Base-by-base conservation (phyloP, 2,797 vertebrate species). In the Melanotaenia parkinsoni region DNA sequence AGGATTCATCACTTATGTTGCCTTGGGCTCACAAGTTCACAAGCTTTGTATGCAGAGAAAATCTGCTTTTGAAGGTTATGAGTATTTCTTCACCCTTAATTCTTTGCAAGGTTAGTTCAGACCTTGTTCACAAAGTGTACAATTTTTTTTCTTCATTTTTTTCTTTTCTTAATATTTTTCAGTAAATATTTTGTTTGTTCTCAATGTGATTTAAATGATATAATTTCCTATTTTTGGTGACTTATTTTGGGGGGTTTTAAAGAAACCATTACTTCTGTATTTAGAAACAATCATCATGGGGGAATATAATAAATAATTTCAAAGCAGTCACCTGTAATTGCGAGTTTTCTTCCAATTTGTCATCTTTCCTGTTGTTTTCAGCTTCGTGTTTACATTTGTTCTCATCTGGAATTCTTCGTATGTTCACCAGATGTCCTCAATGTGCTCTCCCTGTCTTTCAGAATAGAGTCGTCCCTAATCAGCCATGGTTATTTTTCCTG, bases 1-100 rank as follows among this genome's bases (percentile, higher is more conserved):
- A 24, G 63, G 56, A 71, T 67, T 76, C 22, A 74, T 43, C 40
- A 43, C 13, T 43, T 5, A 16, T 43, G 14, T 18, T 5, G 26
- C 63, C 83, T 72, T 18, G 28, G 18, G 63, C 66, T 77, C 63
- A 30, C 28, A 80, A 79, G 80, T 77, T 82, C 70, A 78, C 70
- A 68, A 8, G 58, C 24, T 43, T 74, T 71, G 6, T 38, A 54
- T 64, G 28, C 4, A 40, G 47, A 72, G 53, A 79, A 62, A 71
- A 65, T 40, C 37, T 24, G 18, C 38, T 58, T 77, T 78, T 63
- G 76, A 82, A 70, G 63, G 71, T 76, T 64, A 51, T 58, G 24
- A 53, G 11, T 22, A 53, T 58, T 35, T 76, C 56, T 63, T 22
- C 65, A 68, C 62, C 32, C 77, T 43, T 68, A 76, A 74, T 72